Conservation (phyloP, 1,140 invertebrate species). For the Apis cerana region DNA sequence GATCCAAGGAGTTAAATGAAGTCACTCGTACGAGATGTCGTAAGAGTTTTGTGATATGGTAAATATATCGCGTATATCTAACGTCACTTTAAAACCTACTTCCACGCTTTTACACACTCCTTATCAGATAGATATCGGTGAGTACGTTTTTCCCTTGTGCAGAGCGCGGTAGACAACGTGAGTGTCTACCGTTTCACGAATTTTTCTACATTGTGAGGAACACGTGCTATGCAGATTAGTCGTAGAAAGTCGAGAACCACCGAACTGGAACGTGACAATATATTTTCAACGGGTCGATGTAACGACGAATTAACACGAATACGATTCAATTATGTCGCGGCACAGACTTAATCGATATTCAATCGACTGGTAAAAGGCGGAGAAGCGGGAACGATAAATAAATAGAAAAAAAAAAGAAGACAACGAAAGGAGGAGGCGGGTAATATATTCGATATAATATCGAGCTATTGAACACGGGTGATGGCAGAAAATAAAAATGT, state of each 20-base stretch:
- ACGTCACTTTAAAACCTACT: too few species aligned
- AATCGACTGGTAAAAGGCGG: conserved; percentile 14
- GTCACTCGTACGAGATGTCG: too few species aligned
- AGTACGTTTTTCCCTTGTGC: too few species aligned
- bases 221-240: conserved; percentile 16
- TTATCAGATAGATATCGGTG: too few species aligned
- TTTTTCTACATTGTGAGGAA: neutral
- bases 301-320: conserved; percentile 34
- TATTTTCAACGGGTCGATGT: conserved; percentile 18
- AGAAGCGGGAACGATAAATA: neutral
- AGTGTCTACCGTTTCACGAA: neutral
- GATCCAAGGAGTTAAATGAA: too few species aligned
- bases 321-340: conserved; percentile 36
- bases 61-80: too few species aligned
- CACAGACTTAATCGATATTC: conserved; percentile 18
- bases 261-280: conserved; percentile 26
- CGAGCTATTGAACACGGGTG: too few species aligned
- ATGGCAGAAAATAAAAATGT: too few species aligned
- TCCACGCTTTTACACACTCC: too few species aligned
- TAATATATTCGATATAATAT: neutral
- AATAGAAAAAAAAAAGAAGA: neutral
- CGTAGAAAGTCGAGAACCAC: neutral
- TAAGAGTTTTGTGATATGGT: too few species aligned
- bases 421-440: conserved; percentile 42
- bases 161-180: too few species aligned